These are phyloP conservation scores for Drosophila aff. DNA, from an alignment of 1,140 invertebrate genomes.

Conservation along the genomic window DNA sequence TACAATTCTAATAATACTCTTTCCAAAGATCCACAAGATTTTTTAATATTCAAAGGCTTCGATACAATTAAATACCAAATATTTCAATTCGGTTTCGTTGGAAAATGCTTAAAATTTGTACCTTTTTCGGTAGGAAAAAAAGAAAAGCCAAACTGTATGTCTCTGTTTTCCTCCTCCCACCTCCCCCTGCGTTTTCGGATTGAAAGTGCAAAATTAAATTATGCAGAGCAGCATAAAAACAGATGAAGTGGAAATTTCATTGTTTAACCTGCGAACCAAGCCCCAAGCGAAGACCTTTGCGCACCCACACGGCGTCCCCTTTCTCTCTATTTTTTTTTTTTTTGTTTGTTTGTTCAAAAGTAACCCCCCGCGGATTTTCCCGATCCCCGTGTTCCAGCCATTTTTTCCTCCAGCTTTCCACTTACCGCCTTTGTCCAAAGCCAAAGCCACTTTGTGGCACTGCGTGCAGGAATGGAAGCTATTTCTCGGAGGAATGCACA, in stretches of 20 bases:
- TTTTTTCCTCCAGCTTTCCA: slow-evolving; percentile 9
- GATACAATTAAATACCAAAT: too few species aligned
- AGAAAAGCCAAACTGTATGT: not conserved
- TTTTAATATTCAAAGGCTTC: too few species aligned
- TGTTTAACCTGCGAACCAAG: slow-evolving; percentile 73
- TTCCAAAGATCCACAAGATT: too few species aligned
- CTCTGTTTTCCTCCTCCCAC: slow-evolving; percentile 1
- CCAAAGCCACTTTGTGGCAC: slow-evolving; percentile 54
- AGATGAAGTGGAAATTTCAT: slow-evolving; percentile 83
- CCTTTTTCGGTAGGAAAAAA: too few species aligned
- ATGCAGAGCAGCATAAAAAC: slow-evolving; percentile 82
- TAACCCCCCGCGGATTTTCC: slow-evolving; percentile 6
- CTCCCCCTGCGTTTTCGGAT: slow-evolving; percentile 30
- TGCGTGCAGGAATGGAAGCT: slow-evolving; percentile 20
- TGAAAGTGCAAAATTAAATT: slow-evolving; percentile 81
- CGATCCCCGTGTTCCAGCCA: slow-evolving; percentile 13
- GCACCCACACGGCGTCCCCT: slow-evolving; percentile 3
- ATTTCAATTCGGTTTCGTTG: too few species aligned
- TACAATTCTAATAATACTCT: too few species aligned
- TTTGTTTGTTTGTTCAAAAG: slow-evolving; percentile 19
- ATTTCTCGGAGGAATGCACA: slow-evolving; percentile 5
- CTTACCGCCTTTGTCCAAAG: slow-evolving; percentile 33
- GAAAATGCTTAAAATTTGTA: too few species aligned
- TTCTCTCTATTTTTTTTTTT: not conserved
- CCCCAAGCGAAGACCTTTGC: slow-evolving; percentile 13